Percentiles rank a stretch among this genome's conserved stretches.
Conservation (phyloP, 2,888 invertebrate genomes). For the Pristionchus mayeri region DNA sequence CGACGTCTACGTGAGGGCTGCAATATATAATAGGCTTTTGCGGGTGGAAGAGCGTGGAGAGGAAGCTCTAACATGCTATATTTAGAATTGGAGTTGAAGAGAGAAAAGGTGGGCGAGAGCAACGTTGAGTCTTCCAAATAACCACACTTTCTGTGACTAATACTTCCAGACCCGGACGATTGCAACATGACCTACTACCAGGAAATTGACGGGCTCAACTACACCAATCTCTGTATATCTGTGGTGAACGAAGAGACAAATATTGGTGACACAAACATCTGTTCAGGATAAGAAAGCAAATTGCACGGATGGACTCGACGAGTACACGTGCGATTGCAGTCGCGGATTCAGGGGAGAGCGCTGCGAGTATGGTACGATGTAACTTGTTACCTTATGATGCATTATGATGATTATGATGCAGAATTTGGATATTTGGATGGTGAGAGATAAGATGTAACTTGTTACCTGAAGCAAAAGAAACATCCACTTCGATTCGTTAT, state of each 20-base stretch:
- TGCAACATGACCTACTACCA: not conserved
- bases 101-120: no score
- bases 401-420: not conserved
- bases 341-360: not conserved
- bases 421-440: not conserved
- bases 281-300: constrained; percentile 5
- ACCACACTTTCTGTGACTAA: not conserved
- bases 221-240: not conserved
- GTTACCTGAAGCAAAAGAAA: no score
- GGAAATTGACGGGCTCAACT: not conserved
- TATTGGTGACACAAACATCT: no score
- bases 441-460: no score
- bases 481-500: no score
- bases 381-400: not conserved
- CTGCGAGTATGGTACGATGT: not conserved
- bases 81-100: no score
- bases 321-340: constrained; percentile 25
- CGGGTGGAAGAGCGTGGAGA: no score
- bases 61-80: no score
- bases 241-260: no score
- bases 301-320: constrained; percentile 25
- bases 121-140: no score
- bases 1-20: no score
- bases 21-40: no score
- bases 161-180: not conserved